Evolutionary conservation across 2,113 vertebrate genomes (phyloP), one percentile per base, ranked within the genome.

Genomic region (Barbus barbus): DNA sequence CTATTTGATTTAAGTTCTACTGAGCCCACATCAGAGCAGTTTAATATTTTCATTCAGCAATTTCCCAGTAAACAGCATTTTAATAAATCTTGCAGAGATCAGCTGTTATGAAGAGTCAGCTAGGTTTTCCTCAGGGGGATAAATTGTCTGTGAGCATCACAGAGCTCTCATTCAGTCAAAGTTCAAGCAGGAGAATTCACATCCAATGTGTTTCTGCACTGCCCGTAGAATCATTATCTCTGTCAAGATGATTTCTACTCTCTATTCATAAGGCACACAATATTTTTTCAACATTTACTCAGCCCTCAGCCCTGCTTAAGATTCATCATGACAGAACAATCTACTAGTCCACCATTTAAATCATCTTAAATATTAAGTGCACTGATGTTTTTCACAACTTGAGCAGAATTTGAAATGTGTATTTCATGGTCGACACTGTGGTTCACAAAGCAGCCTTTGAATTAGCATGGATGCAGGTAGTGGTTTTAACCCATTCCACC

Each of bases 1-100:
- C 26, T 38, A 24, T 81, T 81, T 67, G 79, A 81, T 81, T 81
- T 67, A 69, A 71, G 63, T 53, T 81, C 63, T 53, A 26, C 58
- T 31, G 60, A 65, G 28, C 16, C 60, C 79, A 71, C 61, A 51
- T 81, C 44, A 53, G 79, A 81, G 28, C 61, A 53, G 79, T 56
- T 69, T 81, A 81, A 81, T 81, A 51, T 81, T 81, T 81, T 81
- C 63, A 69, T 81, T 81, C 46, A 36, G 63, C 79, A 81, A 81
- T 81, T 81, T 56, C 63, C 79, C 63, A 9, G 85, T 74, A 83
- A 80, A 79, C n/a, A 67, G 46, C 69, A 36, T 81, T 81, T 78
- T 63, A 26, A n/a, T 81, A 81, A 81, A 69, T 81, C 79, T 71
- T 33, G 28, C 44, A 2, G 41, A 56, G 79, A 81, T 81, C 78